Conservation (phyloP, 2,113 vertebrate genomes). For the Apus apus region DNA sequence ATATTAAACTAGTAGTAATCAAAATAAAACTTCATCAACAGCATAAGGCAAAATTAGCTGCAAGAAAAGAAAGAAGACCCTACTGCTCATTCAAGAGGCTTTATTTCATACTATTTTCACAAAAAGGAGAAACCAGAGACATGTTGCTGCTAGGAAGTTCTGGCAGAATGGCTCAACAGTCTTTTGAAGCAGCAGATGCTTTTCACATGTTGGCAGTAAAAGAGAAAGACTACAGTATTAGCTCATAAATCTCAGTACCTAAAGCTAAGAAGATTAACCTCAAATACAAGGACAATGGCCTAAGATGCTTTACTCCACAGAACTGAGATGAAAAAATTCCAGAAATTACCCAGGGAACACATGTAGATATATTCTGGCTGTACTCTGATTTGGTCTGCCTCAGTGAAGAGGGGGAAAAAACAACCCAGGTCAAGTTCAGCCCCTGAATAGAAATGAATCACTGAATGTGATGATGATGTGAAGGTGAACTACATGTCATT, state of each 20-base stretch:
- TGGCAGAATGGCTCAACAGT: neutral
- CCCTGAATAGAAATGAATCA: neutral
- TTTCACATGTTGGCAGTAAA: neutral
- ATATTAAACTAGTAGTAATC: neutral
- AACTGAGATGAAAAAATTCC: accelerated
- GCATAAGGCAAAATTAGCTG: neutral
- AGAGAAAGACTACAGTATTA: neutral
- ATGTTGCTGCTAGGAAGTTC: neutral
- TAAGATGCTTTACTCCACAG: neutral
- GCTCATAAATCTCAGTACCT: neutral
- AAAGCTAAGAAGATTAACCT: neutral
- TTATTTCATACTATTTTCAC: neutral
- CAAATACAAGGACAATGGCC: neutral
- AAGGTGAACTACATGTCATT: neutral
- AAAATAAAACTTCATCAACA: neutral
- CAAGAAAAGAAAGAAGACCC: neutral
- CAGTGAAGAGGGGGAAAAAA: neutral
- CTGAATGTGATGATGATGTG: neutral
- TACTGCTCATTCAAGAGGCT: neutral
- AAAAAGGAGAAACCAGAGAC: neutral
- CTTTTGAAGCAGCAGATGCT: neutral
- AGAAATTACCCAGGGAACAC: neutral
- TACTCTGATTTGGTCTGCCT: neutral
- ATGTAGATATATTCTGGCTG: neutral
- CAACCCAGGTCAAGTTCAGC: neutral